A percentile compares a stretch with the other conserved stretches of the same genome.
phyloP scores from a whole-genome alignment of 2,113 vertebrate species.

The Oxygymnocypris stewartii region DNA sequence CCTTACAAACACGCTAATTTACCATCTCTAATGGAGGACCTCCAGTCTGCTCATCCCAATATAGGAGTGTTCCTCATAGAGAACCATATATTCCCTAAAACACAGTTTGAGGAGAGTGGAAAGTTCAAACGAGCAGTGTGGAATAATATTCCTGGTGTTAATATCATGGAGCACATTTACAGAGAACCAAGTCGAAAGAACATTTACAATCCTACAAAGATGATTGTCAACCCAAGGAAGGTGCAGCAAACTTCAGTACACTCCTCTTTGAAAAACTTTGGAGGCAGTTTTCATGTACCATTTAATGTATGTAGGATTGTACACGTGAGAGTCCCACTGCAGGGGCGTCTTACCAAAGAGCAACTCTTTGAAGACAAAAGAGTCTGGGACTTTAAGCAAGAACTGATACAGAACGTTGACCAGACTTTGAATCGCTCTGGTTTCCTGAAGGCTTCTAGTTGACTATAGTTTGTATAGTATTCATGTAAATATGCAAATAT shows the following conservation, averaged over 20 bases:
- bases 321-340: slow-evolving; percentile 46
- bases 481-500: not conserved
- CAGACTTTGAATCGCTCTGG: slow-evolving; percentile 41
- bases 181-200: slow-evolving; percentile 58
- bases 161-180: slow-evolving; percentile 77
- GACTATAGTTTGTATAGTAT: not conserved
- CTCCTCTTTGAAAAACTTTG: slow-evolving; percentile 34
- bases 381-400: slow-evolving; percentile 54
- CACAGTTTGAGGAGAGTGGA: slow-evolving; percentile 40
- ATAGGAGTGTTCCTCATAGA: slow-evolving; percentile 58
- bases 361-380: slow-evolving; percentile 53
- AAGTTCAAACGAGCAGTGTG: slow-evolving; percentile 31
- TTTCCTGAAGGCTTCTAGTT: not conserved
- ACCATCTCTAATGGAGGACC: not conserved
- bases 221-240: slow-evolving; percentile 67
- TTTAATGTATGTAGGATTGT: slow-evolving; percentile 43
- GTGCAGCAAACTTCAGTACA: slow-evolving; percentile 61
- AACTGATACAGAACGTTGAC: slow-evolving; percentile 53
- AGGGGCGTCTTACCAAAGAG: slow-evolving; percentile 32
- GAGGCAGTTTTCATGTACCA: not conserved
- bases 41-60: not conserved
- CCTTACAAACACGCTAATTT: not conserved
- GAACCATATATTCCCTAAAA: slow-evolving; percentile 73
- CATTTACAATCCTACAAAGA: slow-evolving; percentile 62
- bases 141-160: slow-evolving; percentile 69